Base-by-base conservation (phyloP, 53 echinoderm and acorn worm species). In the Paelopatides confundens region DNA sequence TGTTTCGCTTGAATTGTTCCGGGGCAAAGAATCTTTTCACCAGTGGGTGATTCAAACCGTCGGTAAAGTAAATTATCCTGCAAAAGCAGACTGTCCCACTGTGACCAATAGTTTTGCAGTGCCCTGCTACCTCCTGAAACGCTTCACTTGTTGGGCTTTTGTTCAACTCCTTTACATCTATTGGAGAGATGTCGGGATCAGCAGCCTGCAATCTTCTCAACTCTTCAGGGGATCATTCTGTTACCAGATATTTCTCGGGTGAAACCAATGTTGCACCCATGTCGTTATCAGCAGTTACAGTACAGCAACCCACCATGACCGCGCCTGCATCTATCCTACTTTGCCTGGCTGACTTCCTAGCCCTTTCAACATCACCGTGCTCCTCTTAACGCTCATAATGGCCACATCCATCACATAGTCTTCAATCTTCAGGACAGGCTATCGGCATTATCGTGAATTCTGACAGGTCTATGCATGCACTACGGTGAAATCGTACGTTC, bases 1-100 rank as follows among this genome's bases (percentile, higher is more conserved):
- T 50, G 2, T 78, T 30, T 26, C 10, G 27, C 31, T 78, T 78
- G 23, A 78, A 15, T 17, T 49, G 21, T 2, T 27, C 50, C 9
- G 50, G 78, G 11, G 78, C 52, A 78, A 30, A 5, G 78, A 43
- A 50, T 2, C 31, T 78, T 78, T 9, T 78, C 78, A 31, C 54
- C 52, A 10, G 31, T 12, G 10, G 78, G 51, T 1, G 78, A 50
- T 17, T 78, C 78, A 15, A 78, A 78, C 13, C 78, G 8, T 12
- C 52, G 49, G 33, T 78, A 78, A 10, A 51, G 32, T 11, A 78
- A 2, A 11, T 31, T 47, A 29, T 78, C 31, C 17, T 78, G 4
- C 18, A 31, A 8, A 28, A 78, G 26, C 8, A 78, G 78, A 32
- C 78, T 78, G 15, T 50, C 54, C 52, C 27, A 78, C 78, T 78